Evolutionary conservation across 2,113 vertebrate species (phyloP), one percentile per base, ranked within the genome.

Genomic region (Prochilodus magdalenae): DNA sequence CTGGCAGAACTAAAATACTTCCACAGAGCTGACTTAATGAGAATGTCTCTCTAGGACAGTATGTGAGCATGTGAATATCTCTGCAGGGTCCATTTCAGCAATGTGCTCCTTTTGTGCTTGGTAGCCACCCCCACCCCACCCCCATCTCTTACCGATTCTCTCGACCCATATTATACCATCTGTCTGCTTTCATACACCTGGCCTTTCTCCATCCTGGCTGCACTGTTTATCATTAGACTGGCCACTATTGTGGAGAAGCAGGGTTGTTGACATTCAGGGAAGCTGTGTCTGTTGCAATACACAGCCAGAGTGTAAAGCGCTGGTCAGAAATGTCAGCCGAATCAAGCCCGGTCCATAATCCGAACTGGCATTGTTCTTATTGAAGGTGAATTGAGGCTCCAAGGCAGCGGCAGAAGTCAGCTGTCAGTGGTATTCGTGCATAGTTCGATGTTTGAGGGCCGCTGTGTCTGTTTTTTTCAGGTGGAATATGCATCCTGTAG

Each of bases 261-360:
- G 40, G 22, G n/a, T 59, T 66, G 67, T 13, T 73, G 73, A 84
- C 47, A 66, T 81, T 81, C 66, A 66, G 30, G 12, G 30, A 67
- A 73, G 73, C 55, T 26, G 20, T 57, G 73, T 4, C 27, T 80
- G 57, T 60, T 26, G 24, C 60, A 59, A 30, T 22, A 62, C 5
- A 30, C 0, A 10, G n/a, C 29, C 47, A 55, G 74, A 74, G 79
- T 55, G 29, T 55, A 74, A 81, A 74, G 10, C 36, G 49, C 59
- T 66, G 60, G 79, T 73, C 47, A 73, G 51, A 77, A 73, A 73
- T 57, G 62, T 81, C 79, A 66, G 71, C 60, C 36, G 36, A 77
- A 77, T 55, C 40, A 53, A 63, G 47, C 67, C 24, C 29, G 71
- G 71, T 44, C 22, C 71, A 33, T 65, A 77, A 83, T 83, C 30